Evolutionary conservation across 1,140 invertebrate genomes (phyloP).

Genomic region (Venturia canescens): DNA sequence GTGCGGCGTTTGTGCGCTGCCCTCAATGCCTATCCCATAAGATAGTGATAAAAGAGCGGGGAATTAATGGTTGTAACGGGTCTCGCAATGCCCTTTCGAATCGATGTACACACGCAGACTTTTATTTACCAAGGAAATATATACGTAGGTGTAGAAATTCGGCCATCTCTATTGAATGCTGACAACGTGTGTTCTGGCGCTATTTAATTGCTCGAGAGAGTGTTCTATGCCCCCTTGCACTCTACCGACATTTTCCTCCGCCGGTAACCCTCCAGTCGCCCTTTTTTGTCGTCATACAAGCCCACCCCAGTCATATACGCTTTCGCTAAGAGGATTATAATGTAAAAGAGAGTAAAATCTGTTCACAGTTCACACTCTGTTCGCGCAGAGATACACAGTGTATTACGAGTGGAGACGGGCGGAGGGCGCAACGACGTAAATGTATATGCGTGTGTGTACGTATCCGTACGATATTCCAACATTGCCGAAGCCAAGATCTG

Average conservation of each 20-base stretch:
- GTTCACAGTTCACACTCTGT: slow-evolving; percentile 34
- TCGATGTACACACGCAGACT: no score
- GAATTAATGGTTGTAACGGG: background rate
- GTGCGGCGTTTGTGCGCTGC: background rate
- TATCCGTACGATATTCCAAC: background rate
- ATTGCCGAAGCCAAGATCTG: background rate
- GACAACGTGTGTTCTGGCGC: slow-evolving; percentile 46
- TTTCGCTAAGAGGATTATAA: slow-evolving; percentile 44
- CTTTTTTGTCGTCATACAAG: background rate
- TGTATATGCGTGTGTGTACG: background rate
- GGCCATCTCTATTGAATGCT: background rate
- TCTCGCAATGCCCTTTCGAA: background rate
- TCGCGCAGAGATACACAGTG: slow-evolving; percentile 29
- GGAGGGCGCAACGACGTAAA: no score
- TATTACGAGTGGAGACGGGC: background rate
- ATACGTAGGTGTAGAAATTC: no score
- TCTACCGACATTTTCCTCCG: slow-evolving; percentile 40
- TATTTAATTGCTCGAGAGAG: slow-evolving; percentile 59
- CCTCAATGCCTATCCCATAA: background rate
- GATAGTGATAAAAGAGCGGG: background rate
- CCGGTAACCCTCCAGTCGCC: slow-evolving; percentile 5
- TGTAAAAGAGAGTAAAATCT: slow-evolving; percentile 40
- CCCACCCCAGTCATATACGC: background rate
- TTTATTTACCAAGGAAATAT: background rate
- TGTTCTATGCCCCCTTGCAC: background rate